phyloP scores from a whole-genome alignment of 2,888 invertebrate species.

The Timandra comae region DNA sequence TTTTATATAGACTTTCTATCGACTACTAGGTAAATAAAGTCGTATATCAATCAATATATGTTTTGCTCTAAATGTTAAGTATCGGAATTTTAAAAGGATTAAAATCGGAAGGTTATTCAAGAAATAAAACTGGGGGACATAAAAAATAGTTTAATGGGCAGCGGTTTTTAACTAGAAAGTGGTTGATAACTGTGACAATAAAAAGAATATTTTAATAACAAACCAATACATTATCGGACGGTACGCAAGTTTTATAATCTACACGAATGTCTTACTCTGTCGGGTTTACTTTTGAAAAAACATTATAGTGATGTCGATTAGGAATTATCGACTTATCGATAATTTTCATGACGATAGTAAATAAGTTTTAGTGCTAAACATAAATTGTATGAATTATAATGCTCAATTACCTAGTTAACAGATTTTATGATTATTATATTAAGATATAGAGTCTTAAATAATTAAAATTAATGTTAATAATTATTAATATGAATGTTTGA shows the following conservation, averaged over 20 bases:
- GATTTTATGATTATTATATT: too few species aligned
- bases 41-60: conserved; percentile 15
- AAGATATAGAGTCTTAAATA: too few species aligned
- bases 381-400: too few species aligned
- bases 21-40: conserved; percentile 10
- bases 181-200: conserved; percentile 27
- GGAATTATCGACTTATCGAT: conserved; percentile 19
- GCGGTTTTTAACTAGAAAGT: conserved; percentile 24
- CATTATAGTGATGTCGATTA: conserved; percentile 25
- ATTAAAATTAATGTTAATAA: too few species aligned
- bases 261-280: conserved; percentile 53
- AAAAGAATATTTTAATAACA: conserved; percentile 54
- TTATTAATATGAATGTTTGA: too few species aligned
- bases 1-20: conserved; percentile 1
- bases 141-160: conserved; percentile 20
- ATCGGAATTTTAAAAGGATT: conserved; percentile 9
- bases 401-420: too few species aligned
- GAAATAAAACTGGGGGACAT: conserved; percentile 3
- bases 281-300: conserved; percentile 29
- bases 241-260: conserved; percentile 55
- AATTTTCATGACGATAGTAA: too few species aligned
- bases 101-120: conserved; percentile 5
- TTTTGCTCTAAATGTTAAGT: conserved; percentile 1
- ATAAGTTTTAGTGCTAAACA: too few species aligned
- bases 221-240: conserved; percentile 50